Evolutionary conservation across 1,140 invertebrate species (phyloP), one percentile per base, ranked within the genome.

Genomic region (Scaptomyza pallida): DNA sequence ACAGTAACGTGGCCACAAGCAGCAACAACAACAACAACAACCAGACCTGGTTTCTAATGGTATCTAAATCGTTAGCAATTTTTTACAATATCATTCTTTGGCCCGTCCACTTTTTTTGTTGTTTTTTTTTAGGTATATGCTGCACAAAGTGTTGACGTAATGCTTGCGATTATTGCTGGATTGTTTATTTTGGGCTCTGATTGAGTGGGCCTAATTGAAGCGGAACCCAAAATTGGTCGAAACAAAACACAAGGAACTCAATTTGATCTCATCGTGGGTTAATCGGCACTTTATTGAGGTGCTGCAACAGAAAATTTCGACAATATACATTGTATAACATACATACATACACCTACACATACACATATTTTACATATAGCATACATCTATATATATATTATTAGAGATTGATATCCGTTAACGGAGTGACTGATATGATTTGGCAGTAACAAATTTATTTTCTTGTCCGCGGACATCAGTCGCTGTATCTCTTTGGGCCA

Each of bases 401-500:
- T 57, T 54, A 57, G 50, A 43, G 35, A 52, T 43, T 64, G 55
- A 73, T 61, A 65, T 52, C 65, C 37, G 50, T 13, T 51, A 61
- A 51, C 59, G 74, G 57, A 81, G 70, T 85, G 81, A 85, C 81
- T 85, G 81, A 88, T 80, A n/a, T 85, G 86, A 50, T 85, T 85
- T 85, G 81, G 81, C 81, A 85, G 77, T 81, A 64, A 61, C 47
- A 76, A 73, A 60, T 55, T 83, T 75, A 75, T 26, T 26, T 26
- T 70, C 68, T 86, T 75, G 79, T 83, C 79, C 80, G 35, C 75
- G 75, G 77, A 72, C 81, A 86, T 85, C 77, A 80, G 81, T 80
- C 67, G 75, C 72, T 79, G 26, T 30, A 57, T 54, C 78, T 82
- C 78, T 82, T 70, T 63, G 62, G 40, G 50, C 72, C 63, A 76